Evolutionary conservation across 2,888 invertebrate species (phyloP).

Genomic region (Theretra japonica): DNA sequence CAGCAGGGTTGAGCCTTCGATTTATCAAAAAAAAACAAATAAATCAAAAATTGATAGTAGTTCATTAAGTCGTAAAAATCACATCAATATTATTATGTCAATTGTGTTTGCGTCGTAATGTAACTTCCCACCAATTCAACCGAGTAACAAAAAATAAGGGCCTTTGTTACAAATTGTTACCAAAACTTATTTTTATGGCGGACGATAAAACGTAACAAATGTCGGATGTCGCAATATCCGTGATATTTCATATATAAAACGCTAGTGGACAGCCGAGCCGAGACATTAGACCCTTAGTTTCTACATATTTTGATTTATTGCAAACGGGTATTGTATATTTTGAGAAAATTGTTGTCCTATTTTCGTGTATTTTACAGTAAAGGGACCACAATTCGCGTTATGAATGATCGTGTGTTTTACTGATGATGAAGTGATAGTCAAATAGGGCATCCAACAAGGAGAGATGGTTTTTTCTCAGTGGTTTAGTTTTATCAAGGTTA

Average conservation of each 20-base stretch:
- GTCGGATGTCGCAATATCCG: conserved; percentile 21
- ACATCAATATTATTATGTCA: too few species aligned
- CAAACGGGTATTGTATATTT: not conserved
- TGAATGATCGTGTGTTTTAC: too few species aligned
- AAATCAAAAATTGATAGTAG: too few species aligned
- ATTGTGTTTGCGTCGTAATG: not conserved
- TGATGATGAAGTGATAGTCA: too few species aligned
- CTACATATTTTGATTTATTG: conserved; percentile 17
- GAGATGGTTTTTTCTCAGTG: too few species aligned
- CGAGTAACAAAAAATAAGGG: not conserved
- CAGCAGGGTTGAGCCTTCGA: too few species aligned
- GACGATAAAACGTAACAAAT: conserved; percentile 18
- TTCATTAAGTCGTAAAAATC: not conserved
- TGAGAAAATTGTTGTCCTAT: not conserved
- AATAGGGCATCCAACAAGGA: too few species aligned
- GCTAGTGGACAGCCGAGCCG: conserved; percentile 1
- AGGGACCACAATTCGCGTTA: not conserved
- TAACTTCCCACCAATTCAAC: not conserved
- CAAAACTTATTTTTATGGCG: conserved; percentile 21
- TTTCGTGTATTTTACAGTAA: not conserved
- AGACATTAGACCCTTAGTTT: not conserved
- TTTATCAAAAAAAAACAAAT: too few species aligned
- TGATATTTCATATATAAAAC: conserved; percentile 18
- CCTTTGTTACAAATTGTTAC: conserved; percentile 14
- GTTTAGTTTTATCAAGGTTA: too few species aligned